phyloP scores from a whole-genome alignment of 2,888 invertebrate genomes.

The Volucella inanis region DNA sequence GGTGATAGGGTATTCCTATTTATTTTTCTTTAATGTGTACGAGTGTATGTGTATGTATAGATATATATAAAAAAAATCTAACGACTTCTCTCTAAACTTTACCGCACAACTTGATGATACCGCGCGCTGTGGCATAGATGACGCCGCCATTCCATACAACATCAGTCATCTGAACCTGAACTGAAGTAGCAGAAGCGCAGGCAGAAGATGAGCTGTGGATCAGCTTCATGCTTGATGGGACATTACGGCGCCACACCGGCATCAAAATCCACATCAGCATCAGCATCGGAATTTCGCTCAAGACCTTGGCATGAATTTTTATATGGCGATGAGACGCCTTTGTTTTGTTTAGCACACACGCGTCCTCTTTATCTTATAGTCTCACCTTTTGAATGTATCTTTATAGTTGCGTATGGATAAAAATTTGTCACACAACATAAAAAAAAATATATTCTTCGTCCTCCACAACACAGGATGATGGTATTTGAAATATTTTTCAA shows the following conservation, averaged over 20 bases:
- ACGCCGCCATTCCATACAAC: slow-evolving; percentile 43
- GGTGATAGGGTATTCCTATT: slow-evolving; percentile 12
- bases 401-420: too few relatives aligned
- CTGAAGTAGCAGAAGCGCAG: neutral
- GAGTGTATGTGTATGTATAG: too few relatives aligned
- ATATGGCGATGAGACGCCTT: neutral
- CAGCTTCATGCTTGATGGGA: slow-evolving; percentile 46
- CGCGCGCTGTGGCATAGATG: slow-evolving; percentile 16
- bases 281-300: slow-evolving; percentile 41
- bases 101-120: slow-evolving; percentile 19
- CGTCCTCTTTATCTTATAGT: neutral
- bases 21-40: neutral
- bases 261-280: slow-evolving; percentile 30
- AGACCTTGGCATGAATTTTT: slow-evolving; percentile 52
- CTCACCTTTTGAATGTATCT: too few relatives aligned
- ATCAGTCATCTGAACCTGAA: slow-evolving; percentile 18
- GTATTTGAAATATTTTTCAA: slow-evolving; percentile 23
- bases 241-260: slow-evolving; percentile 61
- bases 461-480: slow-evolving; percentile 2
- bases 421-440: too few relatives aligned
- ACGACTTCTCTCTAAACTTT: slow-evolving; percentile 21
- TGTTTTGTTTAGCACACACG: slow-evolving; percentile 9
- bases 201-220: neutral
- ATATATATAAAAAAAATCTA: neutral
- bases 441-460: too few relatives aligned